Evolutionary conservation across 2,113 vertebrate species (phyloP).

Genomic region (Cacatua alba): DNA sequence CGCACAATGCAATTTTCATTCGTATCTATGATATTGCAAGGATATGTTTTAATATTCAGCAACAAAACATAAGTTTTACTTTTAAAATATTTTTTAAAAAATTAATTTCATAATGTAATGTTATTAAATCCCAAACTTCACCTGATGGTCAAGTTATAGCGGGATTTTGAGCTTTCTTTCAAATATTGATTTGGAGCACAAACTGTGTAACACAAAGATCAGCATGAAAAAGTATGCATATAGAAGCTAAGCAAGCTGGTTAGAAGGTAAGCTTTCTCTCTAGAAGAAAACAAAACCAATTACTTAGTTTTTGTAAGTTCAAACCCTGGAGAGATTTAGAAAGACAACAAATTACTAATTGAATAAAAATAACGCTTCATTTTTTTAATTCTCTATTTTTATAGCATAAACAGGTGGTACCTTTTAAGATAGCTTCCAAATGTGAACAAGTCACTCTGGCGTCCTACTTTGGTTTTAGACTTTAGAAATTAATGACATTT

Average conservation of each 20-base stretch:
- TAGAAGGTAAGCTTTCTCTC: neutral
- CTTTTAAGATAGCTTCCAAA: neutral
- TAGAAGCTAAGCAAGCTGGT: neutral
- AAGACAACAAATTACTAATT: neutral
- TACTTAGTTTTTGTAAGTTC: neutral
- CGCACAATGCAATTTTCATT: neutral
- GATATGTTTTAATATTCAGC: neutral
- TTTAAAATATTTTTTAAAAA: neutral
- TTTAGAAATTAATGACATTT: neutral
- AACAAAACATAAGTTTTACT: neutral
- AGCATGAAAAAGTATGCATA: neutral
- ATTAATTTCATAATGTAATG: neutral
- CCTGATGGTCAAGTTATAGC: neutral
- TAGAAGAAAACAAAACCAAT: neutral
- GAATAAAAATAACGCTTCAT: neutral
- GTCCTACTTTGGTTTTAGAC: neutral
- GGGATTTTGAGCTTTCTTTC: neutral
- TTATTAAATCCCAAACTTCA: neutral
- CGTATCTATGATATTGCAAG: fast-evolving
- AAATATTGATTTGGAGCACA: neutral
- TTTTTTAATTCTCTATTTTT: neutral
- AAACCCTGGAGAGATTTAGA: neutral
- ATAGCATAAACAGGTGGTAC: neutral
- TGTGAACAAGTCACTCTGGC: neutral
- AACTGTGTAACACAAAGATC: neutral